phyloP scores from a whole-genome alignment of 2,797 vertebrate genomes.

The Garrulus glandarius region DNA sequence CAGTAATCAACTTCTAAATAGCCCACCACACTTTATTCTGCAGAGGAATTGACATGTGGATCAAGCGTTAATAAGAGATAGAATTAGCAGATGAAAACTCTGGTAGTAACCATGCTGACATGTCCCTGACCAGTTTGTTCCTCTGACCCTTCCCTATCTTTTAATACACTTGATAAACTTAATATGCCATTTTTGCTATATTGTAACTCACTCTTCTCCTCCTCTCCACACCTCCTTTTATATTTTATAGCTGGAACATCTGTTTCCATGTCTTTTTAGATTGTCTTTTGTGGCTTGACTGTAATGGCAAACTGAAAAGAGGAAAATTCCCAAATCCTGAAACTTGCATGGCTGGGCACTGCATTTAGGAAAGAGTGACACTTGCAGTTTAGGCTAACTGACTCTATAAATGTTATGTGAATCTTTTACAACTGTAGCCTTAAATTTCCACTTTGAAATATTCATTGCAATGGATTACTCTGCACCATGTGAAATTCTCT shows the following conservation, averaged over 20 bases:
- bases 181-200: not conserved
- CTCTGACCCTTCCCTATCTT: not conserved
- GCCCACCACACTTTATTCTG: not conserved
- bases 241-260: not conserved
- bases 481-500: slow-evolving; percentile 27
- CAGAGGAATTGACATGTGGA: not conserved
- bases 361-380: not conserved
- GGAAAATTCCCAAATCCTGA: not conserved
- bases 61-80: not conserved
- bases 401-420: not conserved
- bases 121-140: not conserved
- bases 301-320: not conserved
- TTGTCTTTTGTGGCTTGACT: not conserved
- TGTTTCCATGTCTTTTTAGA: not conserved
- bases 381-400: not conserved
- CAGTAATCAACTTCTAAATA: not conserved
- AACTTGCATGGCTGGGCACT: not conserved
- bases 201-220: not conserved
- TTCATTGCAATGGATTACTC: slow-evolving; percentile 39
- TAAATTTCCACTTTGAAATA: slow-evolving; percentile 53
- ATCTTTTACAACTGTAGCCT: slow-evolving; percentile 14
- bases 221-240: rapidly evolving
- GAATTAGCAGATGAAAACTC: not conserved
- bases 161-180: not conserved
- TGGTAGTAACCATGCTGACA: not conserved